Percentiles rank a stretch among this genome's conserved stretches.
These are phyloP conservation scores for Blastobasis lacticolella DNA, from an alignment of 2,888 invertebrate species.

Conservation along the genomic window DNA sequence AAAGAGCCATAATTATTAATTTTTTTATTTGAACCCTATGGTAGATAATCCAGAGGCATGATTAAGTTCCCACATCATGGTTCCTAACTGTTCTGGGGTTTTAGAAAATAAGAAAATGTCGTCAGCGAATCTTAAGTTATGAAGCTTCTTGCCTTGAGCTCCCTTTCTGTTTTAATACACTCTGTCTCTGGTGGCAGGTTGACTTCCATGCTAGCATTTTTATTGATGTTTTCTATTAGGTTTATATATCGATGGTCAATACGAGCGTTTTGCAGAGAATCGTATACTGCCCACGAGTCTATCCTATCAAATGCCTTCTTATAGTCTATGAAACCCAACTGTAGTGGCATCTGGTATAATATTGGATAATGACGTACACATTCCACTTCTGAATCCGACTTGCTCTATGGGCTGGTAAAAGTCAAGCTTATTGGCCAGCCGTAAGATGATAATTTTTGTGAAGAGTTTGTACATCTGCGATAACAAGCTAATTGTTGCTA, in stretches of 20 bases:
- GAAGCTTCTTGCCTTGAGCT: constrained; percentile 6
- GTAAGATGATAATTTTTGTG: constrained; percentile 4
- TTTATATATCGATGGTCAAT: too few relatives aligned
- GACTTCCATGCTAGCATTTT: constrained; percentile 4
- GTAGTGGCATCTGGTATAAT: too few relatives aligned
- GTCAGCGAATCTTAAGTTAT: constrained; percentile 10
- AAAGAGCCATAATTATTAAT: too few relatives aligned
- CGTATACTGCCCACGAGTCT: constrained; percentile 1
- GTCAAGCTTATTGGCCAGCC: too few relatives aligned
- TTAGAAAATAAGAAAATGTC: constrained; percentile 9
- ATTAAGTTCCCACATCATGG: too few relatives aligned
- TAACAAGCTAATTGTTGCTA: constrained; percentile 9
- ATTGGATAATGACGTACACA: constrained; percentile 5
- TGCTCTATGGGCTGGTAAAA: too few relatives aligned
- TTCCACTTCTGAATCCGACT: constrained; percentile 7
- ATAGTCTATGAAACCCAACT: constrained; percentile 7
- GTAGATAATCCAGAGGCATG: too few relatives aligned
- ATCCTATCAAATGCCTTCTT: constrained; percentile 8
- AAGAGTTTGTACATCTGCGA: constrained; percentile 8
- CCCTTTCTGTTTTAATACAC: constrained; percentile 9
- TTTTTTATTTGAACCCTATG: too few relatives aligned
- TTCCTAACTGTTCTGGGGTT: too few relatives aligned
- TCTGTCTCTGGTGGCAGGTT: constrained; percentile 9
- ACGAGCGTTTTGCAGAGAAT: constrained; percentile 4
- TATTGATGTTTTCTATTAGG: constrained; percentile 2